Evolutionary conservation across 1,140 invertebrate species (phyloP).

Genomic region (Lethrus apterus): DNA sequence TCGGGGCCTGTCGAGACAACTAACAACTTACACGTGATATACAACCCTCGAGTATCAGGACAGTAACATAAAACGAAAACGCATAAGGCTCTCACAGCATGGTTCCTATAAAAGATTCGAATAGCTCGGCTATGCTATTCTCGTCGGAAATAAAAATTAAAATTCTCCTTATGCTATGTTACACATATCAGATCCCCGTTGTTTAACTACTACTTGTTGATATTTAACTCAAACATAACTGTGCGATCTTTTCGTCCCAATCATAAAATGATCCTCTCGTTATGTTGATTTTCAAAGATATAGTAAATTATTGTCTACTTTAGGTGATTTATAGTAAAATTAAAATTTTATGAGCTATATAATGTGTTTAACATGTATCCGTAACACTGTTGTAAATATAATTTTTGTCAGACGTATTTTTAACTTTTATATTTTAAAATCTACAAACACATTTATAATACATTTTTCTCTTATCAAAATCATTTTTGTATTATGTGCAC

Average conservation of each 20-base stretch:
- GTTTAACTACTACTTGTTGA: constrained; percentile 9
- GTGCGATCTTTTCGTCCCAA: background rate
- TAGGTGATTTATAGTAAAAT: background rate
- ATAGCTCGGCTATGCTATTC: constrained; percentile 15
- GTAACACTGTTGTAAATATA: too few relatives aligned
- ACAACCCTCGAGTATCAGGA: constrained; percentile 20
- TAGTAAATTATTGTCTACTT: background rate
- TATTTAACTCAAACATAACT: constrained; percentile 3
- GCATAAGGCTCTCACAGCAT: constrained; percentile 20
- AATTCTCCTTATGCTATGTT: constrained; percentile 13
- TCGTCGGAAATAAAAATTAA: constrained; percentile 19
- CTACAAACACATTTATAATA: too few relatives aligned
- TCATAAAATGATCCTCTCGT: background rate
- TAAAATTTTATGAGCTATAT: background rate
- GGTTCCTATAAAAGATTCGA: constrained; percentile 23
- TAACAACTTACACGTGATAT: constrained; percentile 27
- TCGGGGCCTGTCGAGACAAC: constrained; percentile 8
- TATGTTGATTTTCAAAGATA: background rate
- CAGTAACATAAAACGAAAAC: constrained; percentile 29
- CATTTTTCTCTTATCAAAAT: too few relatives aligned
- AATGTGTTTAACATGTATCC: too few relatives aligned
- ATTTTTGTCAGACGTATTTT: too few relatives aligned
- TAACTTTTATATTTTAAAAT: too few relatives aligned
- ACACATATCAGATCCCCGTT: constrained; percentile 19
- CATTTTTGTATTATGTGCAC: too few relatives aligned